Percentiles rank a stretch among this genome's conserved stretches.
Conservation (phyloP, 2,113 vertebrate species). For the Hippoglossus stenolepis region DNA sequence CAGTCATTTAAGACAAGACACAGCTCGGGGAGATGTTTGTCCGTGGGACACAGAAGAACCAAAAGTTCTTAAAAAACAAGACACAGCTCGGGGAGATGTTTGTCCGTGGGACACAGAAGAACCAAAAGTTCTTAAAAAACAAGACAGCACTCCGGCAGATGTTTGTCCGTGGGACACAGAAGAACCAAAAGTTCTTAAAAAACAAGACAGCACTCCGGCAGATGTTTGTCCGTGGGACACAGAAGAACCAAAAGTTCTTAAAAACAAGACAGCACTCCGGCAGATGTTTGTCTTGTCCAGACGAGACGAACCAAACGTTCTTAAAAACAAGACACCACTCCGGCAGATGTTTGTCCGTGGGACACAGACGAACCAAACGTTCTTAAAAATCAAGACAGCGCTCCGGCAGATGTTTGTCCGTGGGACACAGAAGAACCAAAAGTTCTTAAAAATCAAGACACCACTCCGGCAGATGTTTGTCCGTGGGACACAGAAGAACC, state of each 20-base stretch:
- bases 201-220: constrained; percentile 13
- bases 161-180: constrained; percentile 59
- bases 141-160: constrained; percentile 26
- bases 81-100: constrained; percentile 18
- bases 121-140: constrained; percentile 10
- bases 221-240: constrained; percentile 64
- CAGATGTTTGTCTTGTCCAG: too few species aligned
- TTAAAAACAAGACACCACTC: constrained; percentile 23
- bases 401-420: constrained; percentile 57
- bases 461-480: constrained; percentile 45
- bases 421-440: constrained; percentile 58
- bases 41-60: constrained; percentile 50
- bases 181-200: constrained; percentile 13
- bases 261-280: constrained; percentile 30
- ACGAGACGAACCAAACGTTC: constrained; percentile 22
- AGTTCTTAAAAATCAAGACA: constrained; percentile 38
- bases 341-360: constrained; percentile 49
- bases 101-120: constrained; percentile 57
- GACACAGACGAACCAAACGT: constrained; percentile 42
- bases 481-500: constrained; percentile 62
- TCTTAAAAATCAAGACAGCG: constrained; percentile 23
- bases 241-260: constrained; percentile 6
- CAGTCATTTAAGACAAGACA: constrained; percentile 30
- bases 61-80: constrained; percentile 29
- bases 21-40: constrained; percentile 27